Conservation (phyloP, 2,797 vertebrate species). For the Falco rusticolus region DNA sequence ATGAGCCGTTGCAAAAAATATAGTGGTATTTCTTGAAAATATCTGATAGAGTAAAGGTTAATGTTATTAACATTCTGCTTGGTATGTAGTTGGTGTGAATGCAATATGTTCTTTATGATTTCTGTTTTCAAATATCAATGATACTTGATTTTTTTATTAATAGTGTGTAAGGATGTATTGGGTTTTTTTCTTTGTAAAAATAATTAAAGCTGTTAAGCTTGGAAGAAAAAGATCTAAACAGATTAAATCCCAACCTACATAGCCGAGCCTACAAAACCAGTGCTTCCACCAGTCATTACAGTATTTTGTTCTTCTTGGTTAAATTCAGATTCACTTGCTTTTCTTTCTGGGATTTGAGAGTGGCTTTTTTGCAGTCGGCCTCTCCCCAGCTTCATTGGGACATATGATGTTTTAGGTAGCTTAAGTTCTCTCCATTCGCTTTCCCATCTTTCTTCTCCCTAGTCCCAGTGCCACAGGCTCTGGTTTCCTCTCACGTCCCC, state of each 20-base stretch:
- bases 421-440: not conserved
- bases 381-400: not conserved
- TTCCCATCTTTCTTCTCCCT: not conserved
- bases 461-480: not conserved
- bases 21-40: conserved; percentile 60
- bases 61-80: conserved; percentile 61
- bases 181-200: conserved; percentile 14
- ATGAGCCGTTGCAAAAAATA: conserved; percentile 53
- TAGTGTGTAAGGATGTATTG: not conserved
- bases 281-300: not conserved
- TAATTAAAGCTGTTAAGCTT: conserved; percentile 28
- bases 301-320: not conserved
- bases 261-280: not conserved
- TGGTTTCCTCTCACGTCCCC: not conserved
- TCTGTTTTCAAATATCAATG: conserved; percentile 55
- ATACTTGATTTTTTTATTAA: conserved; percentile 26
- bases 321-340: conserved; percentile 28
- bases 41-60: conserved; percentile 66
- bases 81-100: conserved; percentile 60
- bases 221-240: conserved; percentile 13
- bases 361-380: not conserved
- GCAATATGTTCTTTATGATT: conserved; percentile 49
- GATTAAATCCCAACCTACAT: not conserved
- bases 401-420: not conserved
- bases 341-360: not conserved